Evolutionary conservation across 2,888 invertebrate genomes (phyloP).

Genomic region (Melieria crassipennis): DNA sequence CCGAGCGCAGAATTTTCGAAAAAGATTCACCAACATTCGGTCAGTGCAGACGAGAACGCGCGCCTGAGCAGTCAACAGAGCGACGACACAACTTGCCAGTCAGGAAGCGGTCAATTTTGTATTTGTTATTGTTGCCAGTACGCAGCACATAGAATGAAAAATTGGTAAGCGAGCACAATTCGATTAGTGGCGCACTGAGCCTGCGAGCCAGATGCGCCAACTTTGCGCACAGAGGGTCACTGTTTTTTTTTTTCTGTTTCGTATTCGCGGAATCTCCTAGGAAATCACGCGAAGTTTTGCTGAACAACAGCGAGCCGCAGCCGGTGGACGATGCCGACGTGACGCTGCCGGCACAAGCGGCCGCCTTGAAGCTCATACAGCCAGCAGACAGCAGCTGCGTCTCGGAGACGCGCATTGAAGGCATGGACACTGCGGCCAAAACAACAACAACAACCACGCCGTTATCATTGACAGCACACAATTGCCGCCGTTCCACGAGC

Average conservation of each 20-base stretch:
- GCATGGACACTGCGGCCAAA: background rate
- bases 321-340: background rate
- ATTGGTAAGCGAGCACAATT: too few species aligned
- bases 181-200: too few species aligned
- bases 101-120: too few species aligned
- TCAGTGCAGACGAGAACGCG: too few species aligned
- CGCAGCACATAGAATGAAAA: too few species aligned
- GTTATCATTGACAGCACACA: background rate
- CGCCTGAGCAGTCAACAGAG: too few species aligned
- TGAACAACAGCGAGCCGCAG: slow-evolving; percentile 8
- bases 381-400: background rate
- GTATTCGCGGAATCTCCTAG: background rate
- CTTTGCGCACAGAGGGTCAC: too few species aligned
- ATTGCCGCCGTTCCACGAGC: background rate
- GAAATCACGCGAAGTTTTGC: slow-evolving; percentile 9
- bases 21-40: too few species aligned
- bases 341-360: slow-evolving; percentile 1
- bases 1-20: too few species aligned
- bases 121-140: too few species aligned
- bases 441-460: background rate
- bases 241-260: background rate
- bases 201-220: too few species aligned
- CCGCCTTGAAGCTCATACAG: background rate
- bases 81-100: too few species aligned
- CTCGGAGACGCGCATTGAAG: background rate